Base-by-base conservation (phyloP, 1,140 invertebrate species). In the Thrips palmi region DNA sequence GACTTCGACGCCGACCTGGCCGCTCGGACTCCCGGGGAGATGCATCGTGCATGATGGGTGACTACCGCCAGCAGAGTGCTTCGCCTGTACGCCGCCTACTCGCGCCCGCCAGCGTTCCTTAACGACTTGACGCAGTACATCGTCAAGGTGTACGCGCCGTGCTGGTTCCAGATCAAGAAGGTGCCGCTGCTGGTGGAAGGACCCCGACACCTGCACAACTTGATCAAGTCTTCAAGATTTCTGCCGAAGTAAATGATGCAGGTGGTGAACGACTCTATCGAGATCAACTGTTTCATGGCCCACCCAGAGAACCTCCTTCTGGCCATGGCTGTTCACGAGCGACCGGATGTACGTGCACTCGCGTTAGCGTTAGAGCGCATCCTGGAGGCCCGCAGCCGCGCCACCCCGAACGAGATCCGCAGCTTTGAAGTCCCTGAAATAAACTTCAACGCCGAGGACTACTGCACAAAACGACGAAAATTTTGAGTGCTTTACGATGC, bases 291-390 rank as follows among this genome's bases (percentile, higher is more conserved):
- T 15, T 50, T 44, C 28, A 48, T 51, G 21, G 44, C 40, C 11
- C 52, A 54, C 45, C 39, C 47, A 2, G 54, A 54, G 46, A 58
- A 56, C 41, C 4, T 56, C 24, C 37, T 57, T 34, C 35, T 58
- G 22, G 41, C 46, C 18, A 55, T 56, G 50, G 24, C 53, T 22
- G 18, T 28, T 21, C 53, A 57, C 40, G 37, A 46, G 1, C 21
- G 41, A 40, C 15, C 32, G 29, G 42, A 51, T 39, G 47, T 53
- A 28, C 10, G 46, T 39, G n/a, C n/a, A n/a, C n/a, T n/a, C n/a
- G 47, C 50, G 34, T 33, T 54, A 11, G 49, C 40, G 10, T 18
- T 37, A 15, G 32, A 44, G 23, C 34, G 45, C 39, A 49, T 52
- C 27, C 36, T 45, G 15, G 43, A 47, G 33, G 42, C 47, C 30